phyloP scores from a whole-genome alignment of 1,140 invertebrate species.

The Zophobas atratus region DNA sequence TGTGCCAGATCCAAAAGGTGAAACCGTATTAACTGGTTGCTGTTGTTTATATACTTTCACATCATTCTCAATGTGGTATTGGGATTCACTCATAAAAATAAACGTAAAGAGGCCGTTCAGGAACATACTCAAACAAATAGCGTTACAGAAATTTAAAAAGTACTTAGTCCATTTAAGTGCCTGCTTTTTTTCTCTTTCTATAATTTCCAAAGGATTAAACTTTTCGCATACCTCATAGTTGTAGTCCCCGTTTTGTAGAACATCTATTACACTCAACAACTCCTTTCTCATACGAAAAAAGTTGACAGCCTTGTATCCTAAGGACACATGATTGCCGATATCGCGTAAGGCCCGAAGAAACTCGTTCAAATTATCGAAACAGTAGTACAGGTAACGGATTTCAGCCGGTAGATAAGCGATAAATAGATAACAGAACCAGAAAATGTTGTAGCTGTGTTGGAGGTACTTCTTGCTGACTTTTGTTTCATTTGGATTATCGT shows the following conservation, averaged over 20 bases:
- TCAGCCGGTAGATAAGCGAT: constrained; percentile 15
- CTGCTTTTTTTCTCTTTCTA: constrained; percentile 4
- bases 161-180: constrained; percentile 25
- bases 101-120: constrained; percentile 6
- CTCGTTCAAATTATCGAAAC: constrained; percentile 19
- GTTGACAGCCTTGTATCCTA: constrained; percentile 20
- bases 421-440: constrained; percentile 16
- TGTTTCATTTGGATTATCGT: constrained; percentile 13
- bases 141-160: constrained; percentile 23
- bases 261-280: constrained; percentile 4
- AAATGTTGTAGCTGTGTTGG: constrained; percentile 16
- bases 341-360: constrained; percentile 27
- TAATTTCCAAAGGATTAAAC: constrained; percentile 15
- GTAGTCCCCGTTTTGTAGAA: constrained; percentile 8
- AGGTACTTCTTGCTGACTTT: neutral
- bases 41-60: constrained; percentile 15
- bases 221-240: constrained; percentile 13
- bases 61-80: constrained; percentile 4
- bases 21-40: constrained; percentile 30
- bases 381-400: constrained; percentile 12
- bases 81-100: constrained; percentile 14
- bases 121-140: constrained; percentile 34
- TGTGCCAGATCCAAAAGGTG: constrained; percentile 29
- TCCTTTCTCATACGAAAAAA: constrained; percentile 13
- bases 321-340: constrained; percentile 25